Base-by-base conservation (phyloP, 2,888 invertebrate genomes). In the Orchesellides sinensis region DNA sequence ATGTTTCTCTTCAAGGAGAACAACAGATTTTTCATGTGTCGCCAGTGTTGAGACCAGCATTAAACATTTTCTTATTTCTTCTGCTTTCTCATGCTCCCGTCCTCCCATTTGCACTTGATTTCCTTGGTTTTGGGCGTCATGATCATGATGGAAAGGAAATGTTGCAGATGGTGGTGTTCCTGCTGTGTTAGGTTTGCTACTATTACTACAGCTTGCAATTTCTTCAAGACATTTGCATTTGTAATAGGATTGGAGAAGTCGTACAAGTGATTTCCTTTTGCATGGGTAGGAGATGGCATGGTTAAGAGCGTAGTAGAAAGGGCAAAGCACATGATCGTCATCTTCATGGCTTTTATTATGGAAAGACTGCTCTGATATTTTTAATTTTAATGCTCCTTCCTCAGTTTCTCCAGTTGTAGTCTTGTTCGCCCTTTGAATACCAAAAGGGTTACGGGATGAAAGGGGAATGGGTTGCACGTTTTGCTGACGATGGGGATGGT, bases 301-400 rank as follows among this genome's bases (percentile, higher is more conserved):
- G 54, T 32, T 65, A 5, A 80, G 73, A 52, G 80, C 80, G 66
- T 73, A 80, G 73, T 56, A 80, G 65, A 80, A 80, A 80, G 80
- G 80, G 72, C 80, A 80, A 14, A 80, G 72, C 47, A 70, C 52
- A 73, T 80, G 80, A 72, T 80, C 80, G 73, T 66, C 21, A 29
- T 25, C 23, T 40, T 40, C 59, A 59, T 59, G 32, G 21, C 25
- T 59, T 59, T 77, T 66, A 49, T 17, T 47, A 45, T 56, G 25
- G 32, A n/a, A 12, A 14, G 65, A 23, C n/a, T 12, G 21, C 19
- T 29, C 54, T n/a, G n/a, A n/a, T n/a, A n/a, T n/a, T 61, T 29
- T n/a, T 65, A 69, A 69, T 61, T 47, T 78, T 78, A 70, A 77
- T 35, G 40, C 19, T 17, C 27, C 19, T 45, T 29, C 69, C 35